These are phyloP conservation scores for Formicarius rufipectus DNA, from an alignment of 2,113 vertebrate species.

Conservation along the genomic window DNA sequence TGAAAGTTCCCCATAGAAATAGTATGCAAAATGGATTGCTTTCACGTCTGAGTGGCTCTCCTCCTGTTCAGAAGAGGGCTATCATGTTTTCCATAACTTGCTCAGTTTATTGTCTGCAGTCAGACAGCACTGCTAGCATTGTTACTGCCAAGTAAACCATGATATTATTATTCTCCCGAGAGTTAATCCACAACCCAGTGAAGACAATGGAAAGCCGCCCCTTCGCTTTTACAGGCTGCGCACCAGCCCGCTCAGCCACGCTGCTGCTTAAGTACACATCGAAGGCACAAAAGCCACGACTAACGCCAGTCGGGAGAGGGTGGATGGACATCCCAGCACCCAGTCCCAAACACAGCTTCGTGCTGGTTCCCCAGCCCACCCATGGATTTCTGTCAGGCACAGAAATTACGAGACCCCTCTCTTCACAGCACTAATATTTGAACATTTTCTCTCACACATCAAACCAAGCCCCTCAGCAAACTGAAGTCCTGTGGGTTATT, in stretches of 20 bases:
- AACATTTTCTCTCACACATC: neutral
- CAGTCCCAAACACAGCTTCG: neutral
- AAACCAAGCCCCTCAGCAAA: neutral
- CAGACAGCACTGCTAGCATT: conserved; percentile 29
- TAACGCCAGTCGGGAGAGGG: neutral
- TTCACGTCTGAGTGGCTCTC: neutral
- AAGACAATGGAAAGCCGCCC: conserved; percentile 31
- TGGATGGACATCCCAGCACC: neutral
- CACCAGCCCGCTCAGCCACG: neutral
- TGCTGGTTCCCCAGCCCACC: neutral
- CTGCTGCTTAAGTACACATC: neutral
- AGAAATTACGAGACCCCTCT: fast-evolving
- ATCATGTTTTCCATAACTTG: conserved; percentile 38
- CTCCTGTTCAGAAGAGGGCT: conserved; percentile 13
- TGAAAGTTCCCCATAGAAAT: conserved; percentile 19
- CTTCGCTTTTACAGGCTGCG: neutral
- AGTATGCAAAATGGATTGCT: neutral
- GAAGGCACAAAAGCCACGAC: neutral
- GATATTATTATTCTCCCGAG: conserved; percentile 24
- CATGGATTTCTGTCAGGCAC: neutral
- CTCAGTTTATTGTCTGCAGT: conserved; percentile 36
- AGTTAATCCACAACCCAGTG: conserved; percentile 30
- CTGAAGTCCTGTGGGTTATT: neutral
- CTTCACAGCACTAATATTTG: neutral
- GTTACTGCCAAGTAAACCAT: conserved; percentile 58